Conservation (phyloP, 2,797 vertebrate genomes). For the Cyprinella venusta region DNA sequence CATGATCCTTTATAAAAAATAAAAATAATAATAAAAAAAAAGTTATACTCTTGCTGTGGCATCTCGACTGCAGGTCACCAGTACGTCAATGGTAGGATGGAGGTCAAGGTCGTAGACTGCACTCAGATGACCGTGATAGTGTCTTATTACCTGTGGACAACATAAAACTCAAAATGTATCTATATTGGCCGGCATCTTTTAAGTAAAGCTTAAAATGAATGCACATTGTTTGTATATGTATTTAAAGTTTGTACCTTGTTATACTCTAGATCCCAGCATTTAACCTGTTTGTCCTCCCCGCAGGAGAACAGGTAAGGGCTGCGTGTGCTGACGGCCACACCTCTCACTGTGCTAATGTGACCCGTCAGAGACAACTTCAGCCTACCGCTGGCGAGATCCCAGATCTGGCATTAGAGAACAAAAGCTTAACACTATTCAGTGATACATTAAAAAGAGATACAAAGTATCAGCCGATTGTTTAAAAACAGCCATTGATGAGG, state of each 20-base stretch:
- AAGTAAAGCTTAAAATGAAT: background rate
- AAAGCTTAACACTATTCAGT: background rate
- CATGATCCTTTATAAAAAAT: background rate
- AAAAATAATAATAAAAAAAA: background rate
- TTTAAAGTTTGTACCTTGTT: conserved; percentile 85
- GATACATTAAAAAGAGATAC: too few relatives aligned
- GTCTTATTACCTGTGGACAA: conserved; percentile 88
- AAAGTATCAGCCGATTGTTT: too few relatives aligned
- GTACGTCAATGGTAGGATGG: conserved; percentile 95
- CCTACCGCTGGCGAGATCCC: conserved; percentile 96
- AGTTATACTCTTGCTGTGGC: conserved; percentile 89
- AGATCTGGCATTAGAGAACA: conserved; percentile 80
- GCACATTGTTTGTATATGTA: background rate
- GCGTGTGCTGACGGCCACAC: conserved; percentile 91
- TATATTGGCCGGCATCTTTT: too few relatives aligned
- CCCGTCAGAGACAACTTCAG: conserved; percentile 95
- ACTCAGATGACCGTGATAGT: conserved; percentile 97
- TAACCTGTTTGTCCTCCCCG: conserved; percentile 98
- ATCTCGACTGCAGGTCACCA: conserved; percentile 96
- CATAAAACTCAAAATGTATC: background rate
- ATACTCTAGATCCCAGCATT: conserved; percentile 99
- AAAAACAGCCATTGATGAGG: too few relatives aligned
- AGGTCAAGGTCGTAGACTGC: conserved; percentile 96
- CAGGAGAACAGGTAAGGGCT: conserved; percentile 98
- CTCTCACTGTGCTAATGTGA: conserved; percentile 97